Base-by-base conservation (phyloP, 1,140 invertebrate species). In the Cherax destructor region DNA sequence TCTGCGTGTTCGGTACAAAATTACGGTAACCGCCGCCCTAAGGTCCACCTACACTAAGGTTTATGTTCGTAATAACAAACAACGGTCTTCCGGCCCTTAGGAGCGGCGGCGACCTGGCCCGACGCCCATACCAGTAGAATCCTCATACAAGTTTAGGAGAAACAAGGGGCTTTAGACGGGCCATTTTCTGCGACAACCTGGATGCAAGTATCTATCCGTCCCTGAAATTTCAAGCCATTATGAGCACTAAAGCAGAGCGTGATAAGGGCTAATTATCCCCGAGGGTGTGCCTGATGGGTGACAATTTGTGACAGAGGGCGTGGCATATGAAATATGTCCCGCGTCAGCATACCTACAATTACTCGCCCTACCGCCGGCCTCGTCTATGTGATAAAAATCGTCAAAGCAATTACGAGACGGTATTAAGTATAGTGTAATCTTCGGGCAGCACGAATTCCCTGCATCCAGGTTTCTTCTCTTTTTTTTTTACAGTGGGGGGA, bases 301-400 rank as follows among this genome's bases (percentile, higher is more conserved):
- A 88, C 86, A 88, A 88, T 88, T 88, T 88, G 86, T 72, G 86
- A 88, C 86, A 88, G 86, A 56, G 86, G 86, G 86, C 69, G 86
- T 80, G 86, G 16, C 59, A 18, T 69, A 80, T 81, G 86, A 88
- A 88, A 88, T 80, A 88, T 80, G 86, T 88, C 86, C 86, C 77
- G 52, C 61, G 86, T 88, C 86, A 88, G 59, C 86, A 69, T 50
- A 81, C 86, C 86, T 72, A n/a, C 78, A 79, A 88, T 88, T 88
- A 88, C 86, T 30, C n/a, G 47, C 24, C 86, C 61, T 65, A 21
- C 59, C 30, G 21, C 61, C 56, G 50, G 59, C 86, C 59, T 81
- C 80, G 18, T 88, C 49, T 80, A 88, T 69, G 86, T 88, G 86
- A 88, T 88, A 80, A 88, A 80, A 88, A 88, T 88, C 86, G 86